Evolutionary conservation across 2,113 vertebrate genomes (phyloP).

Genomic region (Fulmarus glacialis): DNA sequence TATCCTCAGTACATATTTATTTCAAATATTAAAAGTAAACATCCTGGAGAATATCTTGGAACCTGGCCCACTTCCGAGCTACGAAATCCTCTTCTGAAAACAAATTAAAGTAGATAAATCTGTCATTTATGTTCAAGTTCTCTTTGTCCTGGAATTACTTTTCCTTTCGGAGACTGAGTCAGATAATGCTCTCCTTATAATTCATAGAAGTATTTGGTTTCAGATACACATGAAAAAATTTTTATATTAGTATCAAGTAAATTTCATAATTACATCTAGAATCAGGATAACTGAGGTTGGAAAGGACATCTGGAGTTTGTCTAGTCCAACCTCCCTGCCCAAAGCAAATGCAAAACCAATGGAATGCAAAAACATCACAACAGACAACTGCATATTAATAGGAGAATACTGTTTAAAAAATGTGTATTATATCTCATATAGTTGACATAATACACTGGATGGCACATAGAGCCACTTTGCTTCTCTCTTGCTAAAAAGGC

Average conservation of each 20-base stretch:
- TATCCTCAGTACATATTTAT: not conserved
- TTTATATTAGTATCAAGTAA: not conserved
- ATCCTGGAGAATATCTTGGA: not conserved
- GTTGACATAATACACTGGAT: not conserved
- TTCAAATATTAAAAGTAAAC: constrained; percentile 38
- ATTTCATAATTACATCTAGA: not conserved
- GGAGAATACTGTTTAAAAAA: not conserved
- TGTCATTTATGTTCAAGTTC: not conserved
- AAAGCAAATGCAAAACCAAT: not conserved
- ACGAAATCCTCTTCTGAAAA: constrained; percentile 2
- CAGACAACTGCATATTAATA: not conserved
- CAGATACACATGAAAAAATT: not conserved
- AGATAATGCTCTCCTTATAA: not conserved
- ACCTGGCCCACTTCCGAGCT: not conserved
- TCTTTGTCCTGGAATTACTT: constrained; percentile 12
- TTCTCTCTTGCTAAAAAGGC: not conserved
- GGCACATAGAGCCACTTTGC: not conserved
- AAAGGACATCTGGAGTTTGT: not conserved
- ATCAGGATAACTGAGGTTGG: not conserved
- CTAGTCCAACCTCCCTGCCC: not conserved
- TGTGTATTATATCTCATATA: not conserved
- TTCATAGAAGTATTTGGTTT: not conserved
- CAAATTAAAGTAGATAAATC: constrained; percentile 22
- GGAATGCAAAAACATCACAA: not conserved
- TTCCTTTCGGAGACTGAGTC: not conserved